Evolutionary conservation across 2,113 vertebrate genomes (phyloP).

Genomic region (Hylia prasina): DNA sequence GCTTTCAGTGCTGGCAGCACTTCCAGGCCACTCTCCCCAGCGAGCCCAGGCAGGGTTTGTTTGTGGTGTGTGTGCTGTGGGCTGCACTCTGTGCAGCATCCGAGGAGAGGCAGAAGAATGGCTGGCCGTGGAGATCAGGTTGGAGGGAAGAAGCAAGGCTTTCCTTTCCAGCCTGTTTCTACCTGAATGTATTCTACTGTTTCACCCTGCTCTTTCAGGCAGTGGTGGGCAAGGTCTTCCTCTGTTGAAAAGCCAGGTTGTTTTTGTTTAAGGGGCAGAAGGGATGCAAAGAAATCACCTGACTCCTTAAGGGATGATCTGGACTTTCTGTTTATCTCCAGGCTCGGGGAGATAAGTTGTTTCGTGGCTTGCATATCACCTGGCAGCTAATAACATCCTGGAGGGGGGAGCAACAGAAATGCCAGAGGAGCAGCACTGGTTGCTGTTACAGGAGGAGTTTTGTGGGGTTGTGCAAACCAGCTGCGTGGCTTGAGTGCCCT

Average conservation of each 20-base stretch:
- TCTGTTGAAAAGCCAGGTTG: neutral
- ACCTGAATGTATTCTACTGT: neutral
- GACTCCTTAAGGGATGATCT: neutral
- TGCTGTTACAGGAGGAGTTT: neutral
- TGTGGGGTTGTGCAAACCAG: neutral
- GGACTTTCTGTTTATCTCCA: neutral
- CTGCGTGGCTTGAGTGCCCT: neutral
- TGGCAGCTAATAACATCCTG: neutral
- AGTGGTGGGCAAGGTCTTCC: neutral
- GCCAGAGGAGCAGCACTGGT: fast-evolving
- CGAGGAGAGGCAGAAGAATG: neutral
- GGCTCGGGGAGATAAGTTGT: neutral
- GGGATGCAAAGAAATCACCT: neutral
- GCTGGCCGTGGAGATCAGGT: neutral
- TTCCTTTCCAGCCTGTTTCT: neutral
- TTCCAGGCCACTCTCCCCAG: neutral
- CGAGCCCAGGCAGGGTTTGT: neutral
- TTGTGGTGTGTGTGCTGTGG: neutral
- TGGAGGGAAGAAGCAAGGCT: neutral
- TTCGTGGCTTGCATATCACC: neutral
- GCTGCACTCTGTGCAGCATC: neutral
- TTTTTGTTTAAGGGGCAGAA: neutral
- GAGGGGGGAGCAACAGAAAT: fast-evolving
- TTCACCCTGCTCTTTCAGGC: neutral
- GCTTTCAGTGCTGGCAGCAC: neutral